Base-by-base conservation (phyloP, 1,140 invertebrate genomes). In the Aricia agestis region DNA sequence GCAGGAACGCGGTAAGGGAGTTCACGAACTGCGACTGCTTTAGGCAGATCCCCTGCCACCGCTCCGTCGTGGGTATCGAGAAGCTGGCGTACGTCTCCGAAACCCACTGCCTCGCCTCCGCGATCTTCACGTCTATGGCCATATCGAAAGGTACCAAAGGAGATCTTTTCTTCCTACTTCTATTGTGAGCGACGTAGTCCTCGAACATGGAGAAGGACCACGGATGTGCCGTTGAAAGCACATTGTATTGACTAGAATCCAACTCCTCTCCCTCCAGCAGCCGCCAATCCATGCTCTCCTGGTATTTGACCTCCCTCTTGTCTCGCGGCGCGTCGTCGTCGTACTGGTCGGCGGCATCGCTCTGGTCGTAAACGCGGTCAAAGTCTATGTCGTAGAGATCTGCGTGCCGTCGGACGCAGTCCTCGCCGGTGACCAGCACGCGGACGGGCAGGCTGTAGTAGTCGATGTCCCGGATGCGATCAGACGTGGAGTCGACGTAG, bases 401-500 rank as follows among this genome's bases (percentile, higher is more conserved):
- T 6, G 86, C 78, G 69, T 86, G 86, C 36, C 87, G 80, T 72
- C 88, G 76, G 67, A 83, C 88, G 71, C 96, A 97, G 70, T 93
- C 93, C 70, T 94, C 92, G 2, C 96, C 96, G n/a, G 94, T 94
- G 18, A 97, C 94, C 67, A 97, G 92, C 65, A 97, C 93, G 69
- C 96, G 91, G 31, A 97, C 86, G 0, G 96, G 96, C 61, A 97
- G 83, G 75, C 96, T 97, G 79, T 96, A 97, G 80, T 97, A 97
- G 78, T 97, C 96, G 59, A 97, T 94, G 69, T 95, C 96, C 5
- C 94, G 93, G 41, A 96, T 92, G 59, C 95, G 92, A 77, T 95
- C 96, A 57, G 96, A 96, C 31, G 95, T 96, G 15, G 96, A 97
- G 81, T 98, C 97, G 70, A 97, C 94, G 88, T 97, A 96, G 76